Evolutionary conservation across 2,888 invertebrate species (phyloP), one percentile per base, ranked within the genome.

Genomic region (Macaria liturata): DNA sequence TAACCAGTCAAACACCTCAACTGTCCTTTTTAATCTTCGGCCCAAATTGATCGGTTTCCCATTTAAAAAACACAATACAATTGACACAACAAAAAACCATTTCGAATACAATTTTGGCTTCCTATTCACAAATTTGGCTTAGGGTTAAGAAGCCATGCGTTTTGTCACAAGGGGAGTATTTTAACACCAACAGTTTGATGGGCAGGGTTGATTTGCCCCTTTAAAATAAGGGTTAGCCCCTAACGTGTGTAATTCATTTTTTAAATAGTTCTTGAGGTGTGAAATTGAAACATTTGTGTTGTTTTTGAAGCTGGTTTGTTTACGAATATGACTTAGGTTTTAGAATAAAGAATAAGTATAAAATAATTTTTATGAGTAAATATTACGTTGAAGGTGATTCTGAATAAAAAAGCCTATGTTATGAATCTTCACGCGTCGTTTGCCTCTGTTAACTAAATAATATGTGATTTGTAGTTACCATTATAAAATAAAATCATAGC

Each of bases 101-200:
- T 83, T 81, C 78, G 75, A 82, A 84, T 83, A 83, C 82, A 86
- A 87, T 87, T 86, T 84, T 75, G 83, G 84, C 81, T 81, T 84
- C 77, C 77, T 81, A 86, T 85, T 87, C 82, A 83, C 79, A 74
- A 80, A 80, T 88, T 87, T 81, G 78, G 82, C 77, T 78, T 77
- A 80, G 87, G 86, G 88, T 85, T 90, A 88, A 88, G 88, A 90
- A 91, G 88, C 88, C 88, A 75, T 82, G 84, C 81, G 76, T 75
- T 76, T 75, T 71, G 74, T 71, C 81, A 84, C 83, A 86, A 87
- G 80, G 86, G 89, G 83, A 86, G 88, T 88, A 84, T 87, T 86
- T 89, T 90, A 88, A 89, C 88, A 83, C 84, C 78, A 75, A 81
- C 80, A 75, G 78, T 85, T 89, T 85, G 83, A 86, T 75, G 78